phyloP scores from a whole-genome alignment of 2,888 invertebrate species.

The Andrena chrysosceles region DNA sequence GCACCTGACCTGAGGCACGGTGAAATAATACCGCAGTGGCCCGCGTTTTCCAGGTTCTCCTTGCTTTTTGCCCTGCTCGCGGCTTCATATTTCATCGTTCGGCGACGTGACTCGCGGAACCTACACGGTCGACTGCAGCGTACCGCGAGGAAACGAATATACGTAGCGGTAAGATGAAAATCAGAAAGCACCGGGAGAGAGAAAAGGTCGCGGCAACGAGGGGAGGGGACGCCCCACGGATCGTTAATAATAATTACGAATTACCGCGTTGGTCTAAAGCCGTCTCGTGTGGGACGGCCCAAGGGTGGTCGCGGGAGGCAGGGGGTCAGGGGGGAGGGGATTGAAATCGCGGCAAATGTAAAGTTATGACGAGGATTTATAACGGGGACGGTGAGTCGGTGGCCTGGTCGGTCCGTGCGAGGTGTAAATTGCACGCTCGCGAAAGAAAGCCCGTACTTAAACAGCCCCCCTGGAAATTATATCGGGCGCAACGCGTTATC shows the following conservation, averaged over 20 bases:
- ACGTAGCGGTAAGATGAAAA: conserved; percentile 54
- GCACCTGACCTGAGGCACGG: conserved; percentile 67
- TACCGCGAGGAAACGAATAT: conserved; percentile 29
- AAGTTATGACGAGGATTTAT: conserved; percentile 83
- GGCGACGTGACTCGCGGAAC: conserved; percentile 60
- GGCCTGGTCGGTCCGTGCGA: conserved; percentile 19
- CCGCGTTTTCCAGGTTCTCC: conserved; percentile 50
- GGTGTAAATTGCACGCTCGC: conserved; percentile 61
- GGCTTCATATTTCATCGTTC: conserved; percentile 70
- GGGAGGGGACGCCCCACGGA: conserved; percentile 62
- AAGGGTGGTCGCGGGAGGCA: no score
- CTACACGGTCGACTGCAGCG: conserved; percentile 4
- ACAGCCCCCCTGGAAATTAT: conserved; percentile 55
- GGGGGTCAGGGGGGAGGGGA: conserved; percentile 66
- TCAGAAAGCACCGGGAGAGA: conserved; percentile 42
- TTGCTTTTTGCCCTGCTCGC: conserved; percentile 50
- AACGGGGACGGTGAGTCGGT: conserved; percentile 45
- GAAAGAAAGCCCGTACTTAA: conserved; percentile 66
- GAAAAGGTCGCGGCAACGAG: conserved; percentile 10
- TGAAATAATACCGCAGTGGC: conserved; percentile 64
- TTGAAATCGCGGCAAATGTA: conserved; percentile 83
- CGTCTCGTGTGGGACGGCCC: conserved; percentile 18
- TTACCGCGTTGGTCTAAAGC: conserved; percentile 80
- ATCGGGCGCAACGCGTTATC: conserved; percentile 42
- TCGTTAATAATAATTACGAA: conserved; percentile 84